Evolutionary conservation across 2,797 vertebrate genomes (phyloP).

Genomic region (Chelmon rostratus): DNA sequence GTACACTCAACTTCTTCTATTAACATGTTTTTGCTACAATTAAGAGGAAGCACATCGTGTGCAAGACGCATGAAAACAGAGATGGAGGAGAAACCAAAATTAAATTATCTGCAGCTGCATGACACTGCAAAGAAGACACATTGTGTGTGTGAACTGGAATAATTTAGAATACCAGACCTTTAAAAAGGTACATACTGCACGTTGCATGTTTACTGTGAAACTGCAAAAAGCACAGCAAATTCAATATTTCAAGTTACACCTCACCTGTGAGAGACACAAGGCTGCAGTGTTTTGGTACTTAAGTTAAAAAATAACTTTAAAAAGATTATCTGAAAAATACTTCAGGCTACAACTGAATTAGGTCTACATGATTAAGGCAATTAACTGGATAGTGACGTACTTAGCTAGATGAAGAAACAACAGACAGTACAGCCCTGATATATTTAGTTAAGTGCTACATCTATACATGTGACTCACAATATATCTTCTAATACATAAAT

Average conservation of each 20-base stretch:
- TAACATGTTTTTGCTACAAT: background rate
- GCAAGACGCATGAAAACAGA: background rate
- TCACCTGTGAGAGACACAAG: background rate
- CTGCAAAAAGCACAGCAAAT: slow-evolving; percentile 5
- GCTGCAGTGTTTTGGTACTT: slow-evolving; percentile 1
- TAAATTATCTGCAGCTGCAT: background rate
- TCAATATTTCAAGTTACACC: slow-evolving; percentile 17
- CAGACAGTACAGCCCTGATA: background rate
- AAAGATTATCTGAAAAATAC: slow-evolving; percentile 44
- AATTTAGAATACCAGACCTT: background rate
- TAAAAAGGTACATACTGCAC: too few relatives aligned
- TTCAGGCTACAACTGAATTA: slow-evolving; percentile 44
- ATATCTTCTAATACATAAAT: background rate
- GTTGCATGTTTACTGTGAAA: slow-evolving; percentile 8
- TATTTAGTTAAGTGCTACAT: background rate
- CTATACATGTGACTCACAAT: background rate
- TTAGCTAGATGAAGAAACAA: slow-evolving; percentile 1
- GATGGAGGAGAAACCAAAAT: background rate
- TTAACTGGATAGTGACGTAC: slow-evolving; percentile 39
- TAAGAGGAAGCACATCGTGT: background rate
- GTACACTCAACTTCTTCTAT: background rate
- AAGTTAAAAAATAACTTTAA: slow-evolving; percentile 23
- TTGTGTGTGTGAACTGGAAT: background rate
- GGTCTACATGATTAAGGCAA: slow-evolving; percentile 13
- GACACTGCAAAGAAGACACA: background rate